A percentile compares a stretch with the other conserved stretches of the same genome.
These are phyloP conservation scores for Dione juno DNA, from an alignment of 2,888 invertebrate species.

Conservation along the genomic window DNA sequence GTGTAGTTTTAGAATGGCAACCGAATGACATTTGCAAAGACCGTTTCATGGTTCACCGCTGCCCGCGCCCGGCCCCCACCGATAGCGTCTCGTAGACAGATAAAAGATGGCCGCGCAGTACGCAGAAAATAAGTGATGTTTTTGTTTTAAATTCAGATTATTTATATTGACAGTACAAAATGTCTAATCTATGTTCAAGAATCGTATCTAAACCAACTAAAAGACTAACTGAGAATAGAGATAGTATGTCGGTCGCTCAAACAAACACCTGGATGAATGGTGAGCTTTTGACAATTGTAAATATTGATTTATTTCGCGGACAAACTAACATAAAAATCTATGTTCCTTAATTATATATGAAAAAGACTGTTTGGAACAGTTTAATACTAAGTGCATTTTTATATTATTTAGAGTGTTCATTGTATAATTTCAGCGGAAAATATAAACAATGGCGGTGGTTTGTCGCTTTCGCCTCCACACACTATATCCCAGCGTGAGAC, in stretches of 20 bases:
- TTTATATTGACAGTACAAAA: conserved; percentile 55
- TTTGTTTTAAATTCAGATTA: conserved; percentile 41
- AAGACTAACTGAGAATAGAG: conserved; percentile 89
- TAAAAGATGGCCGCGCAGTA: conserved; percentile 51
- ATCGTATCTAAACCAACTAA: conserved; percentile 89
- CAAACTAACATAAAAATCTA: background rate
- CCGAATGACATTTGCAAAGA: conserved; percentile 12
- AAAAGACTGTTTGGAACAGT: background rate
- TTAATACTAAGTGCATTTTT: background rate
- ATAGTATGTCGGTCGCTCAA: conserved; percentile 89
- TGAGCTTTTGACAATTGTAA: conserved; percentile 77
- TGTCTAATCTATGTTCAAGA: conserved; percentile 91
- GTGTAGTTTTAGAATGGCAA: conserved; percentile 21
- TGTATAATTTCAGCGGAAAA: conserved; percentile 85
- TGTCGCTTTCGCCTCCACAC: conserved; percentile 89
- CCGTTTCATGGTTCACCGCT: conserved; percentile 5
- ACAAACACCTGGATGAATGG: conserved; percentile 94
- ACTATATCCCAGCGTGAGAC: conserved; percentile 88
- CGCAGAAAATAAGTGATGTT: conserved; percentile 43
- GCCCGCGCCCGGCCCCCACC: conserved; percentile 21
- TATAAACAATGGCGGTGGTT: conserved; percentile 89
- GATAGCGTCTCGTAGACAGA: conserved; percentile 22
- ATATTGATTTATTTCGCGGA: conserved; percentile 54
- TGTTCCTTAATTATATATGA: background rate
- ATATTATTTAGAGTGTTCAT: conserved; percentile 29